Percentiles rank a stretch among this genome's conserved stretches.
Conservation (phyloP, 2,888 invertebrate genomes). For the Dastarcus helophoroides region DNA sequence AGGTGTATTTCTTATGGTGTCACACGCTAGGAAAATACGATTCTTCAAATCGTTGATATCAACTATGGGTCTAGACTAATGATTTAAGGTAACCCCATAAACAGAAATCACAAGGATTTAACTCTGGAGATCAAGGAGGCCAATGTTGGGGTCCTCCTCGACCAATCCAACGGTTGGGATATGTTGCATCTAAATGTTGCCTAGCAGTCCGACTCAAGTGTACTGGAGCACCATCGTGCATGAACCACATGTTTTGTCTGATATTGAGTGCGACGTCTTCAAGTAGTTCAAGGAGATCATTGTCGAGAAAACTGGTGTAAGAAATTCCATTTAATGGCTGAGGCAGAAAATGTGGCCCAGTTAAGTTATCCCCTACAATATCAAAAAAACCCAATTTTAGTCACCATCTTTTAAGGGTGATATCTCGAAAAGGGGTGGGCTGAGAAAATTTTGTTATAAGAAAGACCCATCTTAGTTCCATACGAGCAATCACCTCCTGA, state of each 20-base stretch:
- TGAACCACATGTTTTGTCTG: slow-evolving; percentile 5
- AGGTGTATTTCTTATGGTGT: no score
- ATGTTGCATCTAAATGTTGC: slow-evolving; percentile 6
- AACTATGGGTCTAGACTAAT: no score
- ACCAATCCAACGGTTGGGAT: slow-evolving; percentile 6
- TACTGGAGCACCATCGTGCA: slow-evolving; percentile 3
- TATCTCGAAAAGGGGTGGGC: no score
- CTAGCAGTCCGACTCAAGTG: slow-evolving; percentile 5
- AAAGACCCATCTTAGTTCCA: no score
- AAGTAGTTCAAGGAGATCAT: slow-evolving; percentile 2
- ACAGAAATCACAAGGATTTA: slow-evolving; percentile 5
- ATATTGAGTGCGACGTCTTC: not conserved
- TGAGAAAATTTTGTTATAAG: no score
- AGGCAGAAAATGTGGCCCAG: slow-evolving; percentile 7
- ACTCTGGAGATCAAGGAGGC: slow-evolving; percentile 5
- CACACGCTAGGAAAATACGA: no score
- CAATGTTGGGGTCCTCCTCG: slow-evolving; percentile 6
- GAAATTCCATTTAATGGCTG: slow-evolving; percentile 5
- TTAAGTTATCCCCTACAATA: slow-evolving; percentile 5
- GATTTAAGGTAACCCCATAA: no score
- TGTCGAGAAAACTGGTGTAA: slow-evolving; percentile 4
- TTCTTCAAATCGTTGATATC: no score
- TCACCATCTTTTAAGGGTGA: no score
- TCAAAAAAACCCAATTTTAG: no score
- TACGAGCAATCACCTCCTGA: no score